Conservation (phyloP, 2,797 vertebrate genomes). For the Scarus forsteni region DNA sequence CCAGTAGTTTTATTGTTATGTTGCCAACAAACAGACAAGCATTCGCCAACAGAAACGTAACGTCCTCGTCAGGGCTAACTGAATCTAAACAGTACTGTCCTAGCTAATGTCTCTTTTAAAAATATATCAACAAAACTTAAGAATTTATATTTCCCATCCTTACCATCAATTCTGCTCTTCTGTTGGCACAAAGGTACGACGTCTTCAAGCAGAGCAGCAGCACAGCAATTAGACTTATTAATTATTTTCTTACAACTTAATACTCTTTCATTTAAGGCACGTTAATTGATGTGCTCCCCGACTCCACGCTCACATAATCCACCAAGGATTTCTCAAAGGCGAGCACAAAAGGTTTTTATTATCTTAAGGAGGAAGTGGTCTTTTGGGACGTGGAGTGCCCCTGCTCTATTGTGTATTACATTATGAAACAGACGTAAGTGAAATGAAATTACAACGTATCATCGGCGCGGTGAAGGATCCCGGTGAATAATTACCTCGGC, state of each 20-base stretch:
- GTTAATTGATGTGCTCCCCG: conserved; percentile 80
- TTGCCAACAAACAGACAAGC: no score
- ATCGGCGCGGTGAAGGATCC: conserved; percentile 70
- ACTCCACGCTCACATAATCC: conserved; percentile 74
- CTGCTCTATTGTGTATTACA: conserved; percentile 75
- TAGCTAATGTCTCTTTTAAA: no score
- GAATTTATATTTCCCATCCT: no score
- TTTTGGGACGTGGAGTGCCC: conserved; percentile 72
- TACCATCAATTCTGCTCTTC: conserved; percentile 20
- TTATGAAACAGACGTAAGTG: conserved; percentile 79
- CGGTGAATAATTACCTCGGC: conserved; percentile 75
- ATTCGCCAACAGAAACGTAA: no score
- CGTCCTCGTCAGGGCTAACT: no score
- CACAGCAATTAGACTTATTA: conserved; percentile 75
- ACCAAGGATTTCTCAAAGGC: conserved; percentile 84
- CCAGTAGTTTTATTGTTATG: no score
- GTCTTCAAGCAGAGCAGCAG: conserved; percentile 42
- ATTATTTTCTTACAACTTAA: conserved; percentile 81
- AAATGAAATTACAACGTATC: conserved; percentile 84
- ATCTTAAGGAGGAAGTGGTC: conserved; percentile 80
- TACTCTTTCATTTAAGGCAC: conserved; percentile 81
- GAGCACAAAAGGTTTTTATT: conserved; percentile 82
- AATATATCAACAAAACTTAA: no score
- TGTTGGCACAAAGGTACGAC: conserved; percentile 46
- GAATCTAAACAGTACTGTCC: no score